These are phyloP conservation scores for Benitochromis conjunctus DNA, from an alignment of 2,113 vertebrate genomes.

Conservation along the genomic window DNA sequence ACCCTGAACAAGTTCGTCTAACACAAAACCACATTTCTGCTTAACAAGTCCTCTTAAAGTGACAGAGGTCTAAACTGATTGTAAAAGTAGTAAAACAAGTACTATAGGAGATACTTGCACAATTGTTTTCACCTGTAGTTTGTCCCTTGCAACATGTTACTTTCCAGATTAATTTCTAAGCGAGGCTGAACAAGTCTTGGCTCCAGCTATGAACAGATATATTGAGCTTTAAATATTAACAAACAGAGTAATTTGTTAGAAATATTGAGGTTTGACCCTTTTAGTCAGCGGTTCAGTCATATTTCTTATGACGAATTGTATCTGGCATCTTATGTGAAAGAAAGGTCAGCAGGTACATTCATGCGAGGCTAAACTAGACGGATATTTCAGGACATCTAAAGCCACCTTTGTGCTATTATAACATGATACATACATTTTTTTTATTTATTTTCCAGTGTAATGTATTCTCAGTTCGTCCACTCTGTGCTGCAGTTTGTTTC, in stretches of 20 bases:
- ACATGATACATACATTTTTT: not conserved
- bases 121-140: not conserved
- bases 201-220: not conserved
- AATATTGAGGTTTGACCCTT: not conserved
- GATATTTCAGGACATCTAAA: not conserved
- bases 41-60: not conserved
- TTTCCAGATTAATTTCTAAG: not conserved
- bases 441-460: not conserved
- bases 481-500: not conserved
- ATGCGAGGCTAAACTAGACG: not conserved
- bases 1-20: no score
- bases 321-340: not conserved
- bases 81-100: not conserved
- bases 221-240: not conserved
- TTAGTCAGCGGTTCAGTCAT: not conserved
- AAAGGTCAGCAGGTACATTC: not conserved
- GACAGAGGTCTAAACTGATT: not conserved
- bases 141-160: not conserved
- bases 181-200: not conserved
- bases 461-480: not conserved
- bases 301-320: not conserved
- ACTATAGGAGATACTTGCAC: not conserved
- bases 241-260: not conserved
- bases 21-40: not conserved
- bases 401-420: not conserved